A percentile compares a stretch with the other conserved stretches of the same genome.
Conservation (phyloP, 2,113 vertebrate genomes). For the Peromyscus californicus region DNA sequence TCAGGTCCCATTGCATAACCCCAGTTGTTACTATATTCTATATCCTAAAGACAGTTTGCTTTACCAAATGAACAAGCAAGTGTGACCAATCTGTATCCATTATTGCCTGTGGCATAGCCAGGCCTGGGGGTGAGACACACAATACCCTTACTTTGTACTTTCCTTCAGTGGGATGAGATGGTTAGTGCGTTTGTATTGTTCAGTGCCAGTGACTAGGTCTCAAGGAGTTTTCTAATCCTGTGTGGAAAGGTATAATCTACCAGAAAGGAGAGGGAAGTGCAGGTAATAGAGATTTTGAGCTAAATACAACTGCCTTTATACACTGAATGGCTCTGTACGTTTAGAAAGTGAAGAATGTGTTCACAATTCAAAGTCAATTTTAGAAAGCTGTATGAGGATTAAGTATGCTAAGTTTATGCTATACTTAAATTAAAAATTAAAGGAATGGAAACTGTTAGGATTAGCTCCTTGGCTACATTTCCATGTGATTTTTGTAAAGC, state of each 20-base stretch:
- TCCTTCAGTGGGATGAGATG: not conserved
- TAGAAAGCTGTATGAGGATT: not conserved
- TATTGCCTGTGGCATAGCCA: not conserved
- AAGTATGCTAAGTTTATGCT: not conserved
- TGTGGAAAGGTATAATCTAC: not conserved
- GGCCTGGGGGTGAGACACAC: not conserved
- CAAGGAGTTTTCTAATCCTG: not conserved
- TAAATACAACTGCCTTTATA: not conserved
- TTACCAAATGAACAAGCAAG: slow-evolving; percentile 15
- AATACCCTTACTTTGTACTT: not conserved
- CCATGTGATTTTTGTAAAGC: slow-evolving; percentile 34
- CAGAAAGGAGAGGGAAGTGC: not conserved
- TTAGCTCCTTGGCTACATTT: not conserved
- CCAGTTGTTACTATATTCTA: not conserved
- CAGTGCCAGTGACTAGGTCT: not conserved
- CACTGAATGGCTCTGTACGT: not conserved
- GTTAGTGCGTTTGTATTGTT: not conserved
- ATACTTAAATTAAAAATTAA: slow-evolving; percentile 41
- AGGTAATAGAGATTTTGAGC: not conserved
- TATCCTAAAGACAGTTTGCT: not conserved
- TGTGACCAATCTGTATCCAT: no score
- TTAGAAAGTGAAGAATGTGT: slow-evolving; percentile 3
- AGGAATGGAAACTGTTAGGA: slow-evolving; percentile 46
- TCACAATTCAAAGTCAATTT: slow-evolving; percentile 41
- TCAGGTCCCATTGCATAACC: not conserved